Percentiles rank a stretch among this genome's conserved stretches.
These are phyloP conservation scores for Sibirionetta formosa DNA, from an alignment of 2,797 vertebrate genomes.

Conservation along the genomic window DNA sequence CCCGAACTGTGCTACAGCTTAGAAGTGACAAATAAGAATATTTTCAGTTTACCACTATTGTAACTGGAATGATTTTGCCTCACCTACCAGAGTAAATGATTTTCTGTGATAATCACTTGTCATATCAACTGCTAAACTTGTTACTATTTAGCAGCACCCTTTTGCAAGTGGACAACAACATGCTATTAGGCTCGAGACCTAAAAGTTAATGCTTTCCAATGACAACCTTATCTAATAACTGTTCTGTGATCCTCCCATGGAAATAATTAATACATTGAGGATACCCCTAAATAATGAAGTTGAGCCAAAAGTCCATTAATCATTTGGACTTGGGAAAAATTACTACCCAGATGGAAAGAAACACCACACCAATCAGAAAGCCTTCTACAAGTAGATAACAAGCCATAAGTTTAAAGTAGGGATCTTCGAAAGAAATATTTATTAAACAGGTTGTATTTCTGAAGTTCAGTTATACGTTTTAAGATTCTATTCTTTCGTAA, in stretches of 20 bases:
- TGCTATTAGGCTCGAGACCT: neutral
- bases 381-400: neutral
- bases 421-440: neutral
- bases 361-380: neutral
- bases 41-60: neutral
- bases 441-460: neutral
- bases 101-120: neutral
- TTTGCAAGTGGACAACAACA: neutral
- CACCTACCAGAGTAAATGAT: neutral
- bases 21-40: neutral
- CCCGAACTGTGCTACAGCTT: neutral
- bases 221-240: neutral
- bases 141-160: neutral
- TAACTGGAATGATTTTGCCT: neutral
- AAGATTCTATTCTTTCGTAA: neutral
- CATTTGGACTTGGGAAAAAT: neutral
- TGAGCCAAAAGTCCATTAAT: neutral
- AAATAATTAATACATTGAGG: neutral
- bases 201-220: too few species aligned
- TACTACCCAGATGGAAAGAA: neutral
- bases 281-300: neutral
- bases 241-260: neutral
- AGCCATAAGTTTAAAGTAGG: neutral
- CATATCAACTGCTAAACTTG: neutral
- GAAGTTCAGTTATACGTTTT: neutral